Conservation (phyloP, 2,113 vertebrate genomes). For the Nannospalax galili region DNA sequence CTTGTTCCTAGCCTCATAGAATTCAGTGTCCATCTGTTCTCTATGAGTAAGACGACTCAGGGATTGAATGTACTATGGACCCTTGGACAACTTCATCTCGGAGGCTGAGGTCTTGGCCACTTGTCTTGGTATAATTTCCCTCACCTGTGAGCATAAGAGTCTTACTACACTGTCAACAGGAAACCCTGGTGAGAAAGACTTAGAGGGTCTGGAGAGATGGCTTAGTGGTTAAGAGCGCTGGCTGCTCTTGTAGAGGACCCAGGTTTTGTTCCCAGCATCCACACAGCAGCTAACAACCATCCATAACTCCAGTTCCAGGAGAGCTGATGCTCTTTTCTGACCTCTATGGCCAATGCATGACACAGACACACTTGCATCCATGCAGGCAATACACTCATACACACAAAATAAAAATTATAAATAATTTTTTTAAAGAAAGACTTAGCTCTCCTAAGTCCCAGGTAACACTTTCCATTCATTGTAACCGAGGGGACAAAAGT, state of each 20-base stretch:
- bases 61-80: neutral
- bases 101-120: neutral
- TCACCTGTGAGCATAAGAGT: neutral
- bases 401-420: no score
- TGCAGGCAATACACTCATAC: no score
- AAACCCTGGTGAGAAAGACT: neutral
- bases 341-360: no score
- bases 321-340: no score
- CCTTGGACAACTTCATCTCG: neutral
- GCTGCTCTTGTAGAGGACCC: no score
- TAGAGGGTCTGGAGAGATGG: neutral
- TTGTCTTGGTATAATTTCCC: neutral
- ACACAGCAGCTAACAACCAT: no score
- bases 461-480: neutral
- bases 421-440: neutral
- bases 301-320: no score
- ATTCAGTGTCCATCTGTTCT: slow-evolving; percentile 42
- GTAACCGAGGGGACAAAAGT: neutral
- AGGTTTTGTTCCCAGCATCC: no score
- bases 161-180: neutral
- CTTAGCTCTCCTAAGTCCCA: neutral
- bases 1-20: neutral
- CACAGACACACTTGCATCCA: no score
- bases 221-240: no score
- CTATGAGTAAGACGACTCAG: slow-evolving; percentile 19